Base-by-base conservation (phyloP, 2,888 invertebrate genomes). In the Digitonthophagus gazella region DNA sequence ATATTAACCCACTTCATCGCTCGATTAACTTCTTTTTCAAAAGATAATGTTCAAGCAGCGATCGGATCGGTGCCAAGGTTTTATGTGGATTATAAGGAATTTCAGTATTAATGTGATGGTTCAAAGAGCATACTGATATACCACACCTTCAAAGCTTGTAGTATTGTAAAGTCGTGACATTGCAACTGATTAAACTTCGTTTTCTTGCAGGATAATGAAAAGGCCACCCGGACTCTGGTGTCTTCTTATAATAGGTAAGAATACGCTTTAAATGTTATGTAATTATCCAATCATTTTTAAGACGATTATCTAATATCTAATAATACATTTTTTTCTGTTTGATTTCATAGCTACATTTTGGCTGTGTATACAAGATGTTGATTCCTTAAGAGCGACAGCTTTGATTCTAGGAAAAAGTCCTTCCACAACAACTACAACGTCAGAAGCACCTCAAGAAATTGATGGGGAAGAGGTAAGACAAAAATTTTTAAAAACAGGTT, bases 381-480 rank as follows among this genome's bases (percentile, higher is more conserved):
- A 83, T 68, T 85, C 85, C 20, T 83, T 86, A 56, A 85, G 85
- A 73, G 88, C 89, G 56, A 88, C 89, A 11, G 86, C 89, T 0
- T 84, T 90, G 69, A 86, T 90, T 80, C 87, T 86, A 80, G 81
- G 85, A 19, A 89, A 85, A 81, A 83, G 86, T 19, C 84, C 86
- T 16, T 85, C 84, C 18, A 83, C 85, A 65, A 83, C 83, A n/a
- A 85, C 87, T 14, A 86, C 84, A 4, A 80, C 86, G 15, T 80
- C 85, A 2, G 76, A 78, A 69, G 78, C 78, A 64, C 76, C 82
- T 1, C 68, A 74, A 54, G 74, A 74, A 18, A 69, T 67, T 56
- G 15, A 64, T 3, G 70, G 54, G 3, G 67, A 69, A 56, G 71
- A 58, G 65, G 71, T 71, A 65, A 28, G 64, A 57, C n/a, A 44